Evolutionary conservation across 2,797 vertebrate species (phyloP).

Genomic region (Rhinella marina): DNA sequence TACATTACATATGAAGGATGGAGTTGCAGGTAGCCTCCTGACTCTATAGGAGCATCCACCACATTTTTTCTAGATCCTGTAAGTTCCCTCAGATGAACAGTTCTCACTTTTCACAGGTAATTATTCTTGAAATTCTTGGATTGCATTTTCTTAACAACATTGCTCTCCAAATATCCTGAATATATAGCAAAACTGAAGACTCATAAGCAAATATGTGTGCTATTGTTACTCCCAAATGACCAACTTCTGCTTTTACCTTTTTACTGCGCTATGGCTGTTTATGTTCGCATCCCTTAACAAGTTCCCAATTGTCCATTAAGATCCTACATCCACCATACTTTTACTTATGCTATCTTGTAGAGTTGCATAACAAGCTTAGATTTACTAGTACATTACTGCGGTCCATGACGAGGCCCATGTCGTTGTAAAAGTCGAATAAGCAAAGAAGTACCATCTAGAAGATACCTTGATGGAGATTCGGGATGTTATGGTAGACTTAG

Average conservation of each 20-base stretch:
- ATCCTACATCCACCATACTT: not conserved
- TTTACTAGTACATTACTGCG: not conserved
- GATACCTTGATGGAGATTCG: not conserved
- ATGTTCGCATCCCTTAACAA: slow-evolving; percentile 30
- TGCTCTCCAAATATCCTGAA: not conserved
- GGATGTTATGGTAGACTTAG: not conserved
- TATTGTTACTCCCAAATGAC: slow-evolving; percentile 27
- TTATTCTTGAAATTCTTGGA: not conserved
- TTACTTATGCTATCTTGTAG: not conserved
- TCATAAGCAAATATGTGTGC: not conserved
- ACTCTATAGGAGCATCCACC: no score
- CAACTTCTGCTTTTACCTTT: not conserved
- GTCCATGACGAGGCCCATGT: not conserved
- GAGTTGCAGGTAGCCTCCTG: not conserved
- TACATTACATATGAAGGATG: no score
- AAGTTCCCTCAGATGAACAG: no score
- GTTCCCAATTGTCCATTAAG: slow-evolving; percentile 26
- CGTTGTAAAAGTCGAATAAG: not conserved
- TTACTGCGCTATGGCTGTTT: slow-evolving; percentile 9
- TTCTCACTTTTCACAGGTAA: not conserved
- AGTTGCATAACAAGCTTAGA: not conserved
- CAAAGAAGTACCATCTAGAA: not conserved
- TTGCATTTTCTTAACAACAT: not conserved
- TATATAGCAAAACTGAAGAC: not conserved
- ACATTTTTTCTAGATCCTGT: no score